Conservation (phyloP, 2,797 vertebrate species). For the Lacerta viridis region DNA sequence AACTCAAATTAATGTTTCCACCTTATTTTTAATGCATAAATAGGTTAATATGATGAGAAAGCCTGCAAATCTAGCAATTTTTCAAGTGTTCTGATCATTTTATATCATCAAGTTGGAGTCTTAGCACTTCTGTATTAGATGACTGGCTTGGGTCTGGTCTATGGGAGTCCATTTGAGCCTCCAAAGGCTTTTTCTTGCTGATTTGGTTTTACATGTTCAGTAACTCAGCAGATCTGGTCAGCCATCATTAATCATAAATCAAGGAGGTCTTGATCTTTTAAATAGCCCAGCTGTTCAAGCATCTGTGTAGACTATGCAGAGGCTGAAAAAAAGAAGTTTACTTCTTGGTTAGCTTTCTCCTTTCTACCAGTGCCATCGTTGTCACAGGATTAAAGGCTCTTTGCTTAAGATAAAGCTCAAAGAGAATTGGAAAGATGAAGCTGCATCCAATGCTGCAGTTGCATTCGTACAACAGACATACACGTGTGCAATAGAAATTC, state of each 20-base stretch:
- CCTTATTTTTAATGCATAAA: neutral
- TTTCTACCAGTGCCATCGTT: neutral
- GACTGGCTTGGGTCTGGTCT: neutral
- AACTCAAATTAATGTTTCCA: neutral
- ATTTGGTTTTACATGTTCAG: slow-evolving; percentile 29
- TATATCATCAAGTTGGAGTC: accelerated
- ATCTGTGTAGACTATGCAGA: neutral
- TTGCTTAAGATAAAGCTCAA: neutral
- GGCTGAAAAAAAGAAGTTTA: slow-evolving; percentile 7
- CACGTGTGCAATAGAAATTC: too few relatives aligned
- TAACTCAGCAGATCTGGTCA: slow-evolving; percentile 34
- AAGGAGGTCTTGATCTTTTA: slow-evolving; percentile 30
- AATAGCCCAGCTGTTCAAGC: slow-evolving; percentile 49
- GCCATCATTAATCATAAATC: slow-evolving; percentile 48
- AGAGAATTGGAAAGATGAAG: neutral
- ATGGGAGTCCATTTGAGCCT: neutral
- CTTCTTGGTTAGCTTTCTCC: neutral
- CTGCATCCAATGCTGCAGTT: too few relatives aligned
- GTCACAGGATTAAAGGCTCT: neutral
- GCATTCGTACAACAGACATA: too few relatives aligned
- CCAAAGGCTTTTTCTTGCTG: slow-evolving; percentile 39
- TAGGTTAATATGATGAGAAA: neutral
- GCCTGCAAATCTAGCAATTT: neutral
- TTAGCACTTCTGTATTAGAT: accelerated
- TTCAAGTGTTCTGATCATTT: neutral